Conservation (phyloP, 2,888 invertebrate genomes). For the Hypsopygia costalis region DNA sequence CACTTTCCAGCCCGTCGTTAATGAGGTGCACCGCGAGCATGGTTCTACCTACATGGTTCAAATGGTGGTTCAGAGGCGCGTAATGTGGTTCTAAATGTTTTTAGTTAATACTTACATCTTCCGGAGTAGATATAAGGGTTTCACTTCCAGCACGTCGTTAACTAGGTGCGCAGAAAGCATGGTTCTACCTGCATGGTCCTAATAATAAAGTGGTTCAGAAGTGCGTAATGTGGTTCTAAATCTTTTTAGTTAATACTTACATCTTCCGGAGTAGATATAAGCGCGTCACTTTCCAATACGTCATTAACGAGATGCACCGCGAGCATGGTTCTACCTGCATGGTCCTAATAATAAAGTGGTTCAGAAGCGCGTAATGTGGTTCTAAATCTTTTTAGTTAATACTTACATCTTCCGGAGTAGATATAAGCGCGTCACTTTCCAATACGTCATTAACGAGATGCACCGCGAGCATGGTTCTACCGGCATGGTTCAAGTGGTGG, state of each 20-base stretch:
- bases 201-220: too few relatives aligned
- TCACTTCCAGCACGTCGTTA: slow-evolving; percentile 95
- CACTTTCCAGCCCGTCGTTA: slow-evolving; percentile 93
- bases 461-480: slow-evolving; percentile 91
- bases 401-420: slow-evolving; percentile 92
- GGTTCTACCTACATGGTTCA: too few relatives aligned
- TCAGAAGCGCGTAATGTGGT: slow-evolving; percentile 93
- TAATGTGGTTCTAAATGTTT: too few relatives aligned
- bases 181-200: too few relatives aligned
- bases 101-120: slow-evolving; percentile 89
- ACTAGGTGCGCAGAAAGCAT: too few relatives aligned
- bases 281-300: slow-evolving; percentile 93
- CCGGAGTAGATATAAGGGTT: slow-evolving; percentile 91
- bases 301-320: slow-evolving; percentile 94
- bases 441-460: slow-evolving; percentile 94
- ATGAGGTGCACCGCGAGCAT: too few relatives aligned
- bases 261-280: slow-evolving; percentile 93
- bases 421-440: slow-evolving; percentile 93
- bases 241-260: too few relatives aligned
- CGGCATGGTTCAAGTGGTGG: slow-evolving; percentile 91
- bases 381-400: too few relatives aligned
- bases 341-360: slow-evolving; percentile 95
- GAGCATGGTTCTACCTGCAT: slow-evolving; percentile 90
- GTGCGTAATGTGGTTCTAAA: too few relatives aligned
- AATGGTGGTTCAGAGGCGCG: too few relatives aligned